Evolutionary conservation across 2,797 vertebrate genomes (phyloP).

Genomic region (Poeciliopsis infans): DNA sequence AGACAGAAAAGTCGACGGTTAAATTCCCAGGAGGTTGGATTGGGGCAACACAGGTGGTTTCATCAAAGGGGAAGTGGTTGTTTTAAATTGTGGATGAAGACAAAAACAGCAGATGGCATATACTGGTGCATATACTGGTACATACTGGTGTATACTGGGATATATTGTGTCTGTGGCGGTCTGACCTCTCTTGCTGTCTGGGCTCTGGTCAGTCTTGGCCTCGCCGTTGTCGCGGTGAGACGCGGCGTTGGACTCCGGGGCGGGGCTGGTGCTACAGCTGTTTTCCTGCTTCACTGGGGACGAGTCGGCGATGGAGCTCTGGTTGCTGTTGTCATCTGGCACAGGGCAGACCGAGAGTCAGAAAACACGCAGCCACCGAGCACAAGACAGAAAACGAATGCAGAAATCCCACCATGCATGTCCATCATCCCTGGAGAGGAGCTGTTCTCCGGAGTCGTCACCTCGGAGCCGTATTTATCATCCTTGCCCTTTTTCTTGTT

Average conservation of each 20-base stretch:
- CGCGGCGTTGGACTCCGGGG: slow-evolving; percentile 84
- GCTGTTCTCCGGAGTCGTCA: slow-evolving; percentile 98
- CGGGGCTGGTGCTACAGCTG: slow-evolving; percentile 95
- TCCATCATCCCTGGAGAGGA: slow-evolving; percentile 99
- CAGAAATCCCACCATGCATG: slow-evolving; percentile 89
- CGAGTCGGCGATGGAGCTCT: slow-evolving; percentile 98
- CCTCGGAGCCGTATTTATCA: slow-evolving; percentile 95
- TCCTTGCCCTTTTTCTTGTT: slow-evolving; percentile 98
- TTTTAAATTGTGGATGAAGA: slow-evolving; percentile 5
- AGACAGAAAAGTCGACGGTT: slow-evolving; percentile 11
- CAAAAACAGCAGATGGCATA: slow-evolving; percentile 33
- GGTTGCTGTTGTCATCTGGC: slow-evolving; percentile 97
- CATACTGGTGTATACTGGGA: neutral
- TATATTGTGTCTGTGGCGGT: neutral
- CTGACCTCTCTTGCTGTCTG: slow-evolving; percentile 85
- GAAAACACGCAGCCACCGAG: neutral
- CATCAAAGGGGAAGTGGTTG: neutral
- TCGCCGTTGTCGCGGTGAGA: slow-evolving; percentile 79
- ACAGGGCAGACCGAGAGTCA: neutral
- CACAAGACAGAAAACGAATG: neutral
- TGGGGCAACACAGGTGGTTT: neutral
- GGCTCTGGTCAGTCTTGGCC: slow-evolving; percentile 87
- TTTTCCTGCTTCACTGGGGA: slow-evolving; percentile 98
- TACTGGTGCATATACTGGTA: neutral
- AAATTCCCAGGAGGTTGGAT: neutral